Evolutionary conservation across 2,113 vertebrate genomes (phyloP), one percentile per base, ranked within the genome.

Genomic region (Phaethon lepturus): DNA sequence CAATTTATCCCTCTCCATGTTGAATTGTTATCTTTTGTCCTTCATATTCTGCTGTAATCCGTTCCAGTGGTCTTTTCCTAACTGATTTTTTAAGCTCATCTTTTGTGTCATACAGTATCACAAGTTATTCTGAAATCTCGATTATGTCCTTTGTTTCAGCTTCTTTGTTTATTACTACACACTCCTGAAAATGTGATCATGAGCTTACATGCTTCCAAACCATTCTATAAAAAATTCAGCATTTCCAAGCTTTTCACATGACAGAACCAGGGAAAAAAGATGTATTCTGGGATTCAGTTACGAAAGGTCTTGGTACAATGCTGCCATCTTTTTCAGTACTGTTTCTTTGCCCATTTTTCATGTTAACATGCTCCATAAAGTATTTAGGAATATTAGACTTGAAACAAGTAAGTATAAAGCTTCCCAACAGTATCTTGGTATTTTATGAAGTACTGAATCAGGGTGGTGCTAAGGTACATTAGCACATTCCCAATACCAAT

Each of bases 91-190:
- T 88, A 96, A 94, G 29, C 12, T 92, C 42, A 75, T 79, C 42
- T 90, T 97, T 76, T 90, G n/a, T 66, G 45, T 64, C 49, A 68
- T 49, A 95, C 33, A 90, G 47, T 76, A 91, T 69, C 53, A 79
- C 78, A 94, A 96, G 53, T 73, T 93, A 49, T 94, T 60, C 78
- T 91, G 58, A 95, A 95, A 96, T 93, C 80, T 7, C 4, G 4
- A 62, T 95, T 82, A 78, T 42, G 35, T 79, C 56, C 31, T 44
- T 90, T 58, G 38, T 71, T 96, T 96, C 84, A 76, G 18, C 40
- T 90, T 88, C 38, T 93, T 95, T 53, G 4, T 93, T 95, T 94
- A 80, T 26, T 72, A 68, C 47, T 92, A 95, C 42, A 63, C 50
- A 77, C 40, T 76, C 45, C 14, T 49, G 60, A 88, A 98, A 95